Conservation (phyloP, 2,888 invertebrate species). For the Ophion obscuratus region DNA sequence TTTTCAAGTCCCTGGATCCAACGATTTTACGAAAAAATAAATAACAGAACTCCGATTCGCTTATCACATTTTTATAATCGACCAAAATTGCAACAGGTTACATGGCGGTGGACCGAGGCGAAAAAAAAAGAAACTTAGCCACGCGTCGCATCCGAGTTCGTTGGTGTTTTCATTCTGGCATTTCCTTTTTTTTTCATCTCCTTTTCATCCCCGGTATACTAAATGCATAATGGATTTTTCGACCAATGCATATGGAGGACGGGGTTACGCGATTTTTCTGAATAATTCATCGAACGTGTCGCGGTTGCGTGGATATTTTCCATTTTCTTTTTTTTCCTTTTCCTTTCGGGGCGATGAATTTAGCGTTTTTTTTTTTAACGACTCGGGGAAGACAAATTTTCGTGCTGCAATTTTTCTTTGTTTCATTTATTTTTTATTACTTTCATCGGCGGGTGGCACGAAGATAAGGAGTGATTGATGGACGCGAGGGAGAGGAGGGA, state of each 20-base stretch:
- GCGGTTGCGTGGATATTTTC: not conserved
- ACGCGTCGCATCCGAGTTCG: not conserved
- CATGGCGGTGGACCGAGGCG: not conserved
- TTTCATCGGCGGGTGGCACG: slow-evolving; percentile 4
- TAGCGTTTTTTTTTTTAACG: too few relatives aligned
- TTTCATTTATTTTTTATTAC: slow-evolving; percentile 18
- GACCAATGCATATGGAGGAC: slow-evolving; percentile 24
- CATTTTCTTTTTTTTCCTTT: not conserved
- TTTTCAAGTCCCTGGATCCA: slow-evolving; percentile 43
- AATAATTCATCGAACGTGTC: slow-evolving; percentile 26
- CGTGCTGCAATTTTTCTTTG: slow-evolving; percentile 15
- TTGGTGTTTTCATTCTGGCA: slow-evolving; percentile 8
- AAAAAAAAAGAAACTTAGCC: slow-evolving; percentile 18
- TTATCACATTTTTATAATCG: slow-evolving; percentile 9
- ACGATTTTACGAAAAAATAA: slow-evolving; percentile 17
- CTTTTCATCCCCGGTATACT: not conserved
- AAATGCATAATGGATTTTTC: slow-evolving; percentile 51
- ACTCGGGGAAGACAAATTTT: slow-evolving; percentile 13
- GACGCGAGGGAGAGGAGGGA: slow-evolving; percentile 35
- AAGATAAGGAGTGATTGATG: slow-evolving; percentile 46
- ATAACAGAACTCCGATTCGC: not conserved
- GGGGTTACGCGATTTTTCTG: slow-evolving; percentile 33
- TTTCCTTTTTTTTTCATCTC: slow-evolving; percentile 13
- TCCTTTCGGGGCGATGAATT: too few relatives aligned
- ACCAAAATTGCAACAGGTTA: slow-evolving; percentile 42